phyloP scores from a whole-genome alignment of 2,113 vertebrate genomes.

The Phalacrocorax pelagicus region DNA sequence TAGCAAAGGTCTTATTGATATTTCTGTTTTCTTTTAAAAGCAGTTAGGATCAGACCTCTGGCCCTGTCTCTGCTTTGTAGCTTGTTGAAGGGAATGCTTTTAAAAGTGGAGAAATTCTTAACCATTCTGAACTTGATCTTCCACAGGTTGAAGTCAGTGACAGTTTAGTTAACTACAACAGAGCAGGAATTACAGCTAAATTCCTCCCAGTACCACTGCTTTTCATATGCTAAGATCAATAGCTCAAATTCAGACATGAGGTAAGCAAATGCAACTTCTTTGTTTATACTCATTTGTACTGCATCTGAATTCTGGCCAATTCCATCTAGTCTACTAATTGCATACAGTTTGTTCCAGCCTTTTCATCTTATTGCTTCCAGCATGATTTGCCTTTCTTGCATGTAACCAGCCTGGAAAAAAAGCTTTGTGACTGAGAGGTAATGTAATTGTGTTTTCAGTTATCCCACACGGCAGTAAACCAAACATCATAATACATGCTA shows the following conservation, averaged over 20 bases:
- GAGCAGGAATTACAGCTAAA: neutral
- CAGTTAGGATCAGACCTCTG: neutral
- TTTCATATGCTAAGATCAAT: neutral
- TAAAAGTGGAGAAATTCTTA: neutral
- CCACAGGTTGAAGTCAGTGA: neutral
- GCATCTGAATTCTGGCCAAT: neutral
- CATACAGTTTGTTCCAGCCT: neutral
- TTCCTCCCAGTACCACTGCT: neutral
- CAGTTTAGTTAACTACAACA: neutral
- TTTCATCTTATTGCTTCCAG: neutral
- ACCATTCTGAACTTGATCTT: neutral
- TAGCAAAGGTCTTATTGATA: neutral
- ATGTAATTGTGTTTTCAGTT: conserved; percentile 22
- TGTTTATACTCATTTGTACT: neutral
- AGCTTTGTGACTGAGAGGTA: neutral
- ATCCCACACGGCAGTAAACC: neutral
- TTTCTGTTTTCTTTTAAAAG: neutral
- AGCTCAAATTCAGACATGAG: neutral
- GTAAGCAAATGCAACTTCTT: neutral
- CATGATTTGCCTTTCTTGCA: neutral
- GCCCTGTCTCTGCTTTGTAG: neutral
- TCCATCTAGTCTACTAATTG: neutral
- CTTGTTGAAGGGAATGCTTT: neutral
- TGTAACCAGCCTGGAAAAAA: conserved; percentile 17
- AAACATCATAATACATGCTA: neutral